These are phyloP conservation scores for Heptranchias perlo DNA, from an alignment of 2,113 vertebrate species.

Conservation along the genomic window DNA sequence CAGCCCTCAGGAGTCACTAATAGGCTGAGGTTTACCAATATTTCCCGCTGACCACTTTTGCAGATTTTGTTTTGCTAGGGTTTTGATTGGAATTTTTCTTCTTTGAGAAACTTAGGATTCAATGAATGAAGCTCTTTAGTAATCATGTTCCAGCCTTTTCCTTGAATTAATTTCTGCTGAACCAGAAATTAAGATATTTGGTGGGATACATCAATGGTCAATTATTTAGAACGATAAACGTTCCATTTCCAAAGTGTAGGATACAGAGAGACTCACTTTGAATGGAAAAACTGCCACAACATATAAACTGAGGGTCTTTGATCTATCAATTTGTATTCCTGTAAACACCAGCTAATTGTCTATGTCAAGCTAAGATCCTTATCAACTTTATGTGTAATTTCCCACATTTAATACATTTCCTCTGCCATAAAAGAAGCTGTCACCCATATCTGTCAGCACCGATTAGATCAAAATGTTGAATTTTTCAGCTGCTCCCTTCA, in stretches of 20 bases:
- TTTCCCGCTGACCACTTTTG: background rate
- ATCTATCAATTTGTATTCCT: constrained; percentile 66
- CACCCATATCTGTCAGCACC: constrained; percentile 59
- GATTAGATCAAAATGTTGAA: constrained; percentile 57
- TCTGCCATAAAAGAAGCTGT: constrained; percentile 61
- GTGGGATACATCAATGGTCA: background rate
- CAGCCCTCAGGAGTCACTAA: background rate
- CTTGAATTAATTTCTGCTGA: background rate
- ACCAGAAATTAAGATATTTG: background rate
- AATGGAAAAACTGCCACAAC: constrained; percentile 9
- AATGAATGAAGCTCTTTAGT: background rate
- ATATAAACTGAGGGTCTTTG: constrained; percentile 54
- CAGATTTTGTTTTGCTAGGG: background rate
- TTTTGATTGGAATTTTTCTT: background rate
- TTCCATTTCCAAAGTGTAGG: background rate
- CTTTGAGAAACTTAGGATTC: background rate
- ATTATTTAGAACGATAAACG: background rate
- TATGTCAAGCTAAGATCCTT: constrained; percentile 73
- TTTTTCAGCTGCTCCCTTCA: constrained; percentile 54
- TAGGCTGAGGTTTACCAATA: background rate
- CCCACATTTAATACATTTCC: constrained; percentile 59
- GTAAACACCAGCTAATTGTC: constrained; percentile 88
- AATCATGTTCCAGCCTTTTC: background rate
- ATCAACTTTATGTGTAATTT: constrained; percentile 65
- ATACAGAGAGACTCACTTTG: background rate